phyloP scores from a whole-genome alignment of 2,113 vertebrate genomes.

The Pungitius pungitius region DNA sequence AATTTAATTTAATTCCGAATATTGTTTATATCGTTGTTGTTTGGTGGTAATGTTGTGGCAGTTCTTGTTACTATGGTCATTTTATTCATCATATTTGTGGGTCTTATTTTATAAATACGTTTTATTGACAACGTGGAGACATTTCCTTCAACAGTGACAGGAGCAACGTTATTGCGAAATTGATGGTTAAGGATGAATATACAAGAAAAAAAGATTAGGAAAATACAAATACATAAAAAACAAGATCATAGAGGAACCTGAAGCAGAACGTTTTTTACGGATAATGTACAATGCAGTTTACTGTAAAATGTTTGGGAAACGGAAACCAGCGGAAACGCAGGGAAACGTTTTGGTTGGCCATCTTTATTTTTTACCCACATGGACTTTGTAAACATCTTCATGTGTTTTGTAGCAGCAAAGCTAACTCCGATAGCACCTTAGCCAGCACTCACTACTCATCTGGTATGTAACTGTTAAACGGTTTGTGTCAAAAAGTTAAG shows the following conservation, averaged over 20 bases:
- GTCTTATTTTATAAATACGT: not conserved
- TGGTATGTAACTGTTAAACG: not conserved
- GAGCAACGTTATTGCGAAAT: not conserved
- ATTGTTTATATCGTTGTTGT: not conserved
- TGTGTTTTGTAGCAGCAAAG: not conserved
- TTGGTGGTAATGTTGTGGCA: not conserved
- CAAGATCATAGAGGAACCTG: not conserved
- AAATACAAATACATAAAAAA: not conserved
- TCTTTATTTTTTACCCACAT: slow-evolving; percentile 33
- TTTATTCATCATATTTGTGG: not conserved
- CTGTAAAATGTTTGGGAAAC: not conserved
- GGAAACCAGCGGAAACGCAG: not conserved
- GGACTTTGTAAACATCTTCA: slow-evolving; percentile 57
- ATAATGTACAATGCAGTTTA: not conserved
- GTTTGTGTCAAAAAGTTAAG: not conserved
- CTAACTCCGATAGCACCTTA: not conserved
- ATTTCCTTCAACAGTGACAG: not conserved
- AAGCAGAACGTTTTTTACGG: too few relatives aligned
- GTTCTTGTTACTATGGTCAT: not conserved
- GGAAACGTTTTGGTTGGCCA: slow-evolving; percentile 53
- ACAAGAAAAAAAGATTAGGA: not conserved
- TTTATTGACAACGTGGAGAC: not conserved
- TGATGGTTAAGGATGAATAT: not conserved
- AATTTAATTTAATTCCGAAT: not conserved
- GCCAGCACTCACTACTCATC: too few relatives aligned